A percentile compares a stretch with the other conserved stretches of the same genome.
These are phyloP conservation scores for Podarcis cretensis DNA, from an alignment of 2,113 vertebrate species.

Conservation along the genomic window DNA sequence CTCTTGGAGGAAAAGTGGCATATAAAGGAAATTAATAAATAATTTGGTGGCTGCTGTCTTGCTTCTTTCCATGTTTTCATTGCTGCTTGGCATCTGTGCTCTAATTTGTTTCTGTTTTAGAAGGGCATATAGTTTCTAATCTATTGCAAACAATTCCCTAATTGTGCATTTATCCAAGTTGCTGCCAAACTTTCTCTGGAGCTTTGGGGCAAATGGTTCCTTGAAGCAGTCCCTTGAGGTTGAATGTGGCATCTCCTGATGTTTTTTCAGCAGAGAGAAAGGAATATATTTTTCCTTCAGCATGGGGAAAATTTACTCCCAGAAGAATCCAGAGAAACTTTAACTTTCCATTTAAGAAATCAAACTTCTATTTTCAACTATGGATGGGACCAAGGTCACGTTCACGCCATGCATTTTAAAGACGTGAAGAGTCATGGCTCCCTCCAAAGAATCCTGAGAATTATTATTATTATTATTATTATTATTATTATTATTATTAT, in stretches of 20 bases:
- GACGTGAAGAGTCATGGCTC: too few relatives aligned
- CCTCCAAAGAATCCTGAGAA: too few relatives aligned
- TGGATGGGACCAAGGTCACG: not conserved
- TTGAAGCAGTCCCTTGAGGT: constrained; percentile 18
- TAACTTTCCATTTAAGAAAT: constrained; percentile 19
- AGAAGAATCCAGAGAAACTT: not conserved
- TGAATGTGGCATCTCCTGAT: constrained; percentile 6
- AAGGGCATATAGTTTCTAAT: not conserved
- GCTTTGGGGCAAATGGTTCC: constrained; percentile 21
- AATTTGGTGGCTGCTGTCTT: not conserved
- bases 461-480: too few relatives aligned
- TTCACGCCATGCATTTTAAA: too few relatives aligned
- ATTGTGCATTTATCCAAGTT: constrained; percentile 29
- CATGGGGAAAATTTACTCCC: constrained; percentile 3
- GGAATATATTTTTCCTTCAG: not conserved
- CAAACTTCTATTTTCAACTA: not conserved
- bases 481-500: too few relatives aligned
- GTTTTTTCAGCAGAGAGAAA: not conserved
- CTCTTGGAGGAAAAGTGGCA: too few relatives aligned
- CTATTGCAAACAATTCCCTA: not conserved
- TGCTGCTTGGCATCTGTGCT: not conserved
- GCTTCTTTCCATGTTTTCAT: not conserved
- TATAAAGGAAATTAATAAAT: not conserved
- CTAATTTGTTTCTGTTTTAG: not conserved
- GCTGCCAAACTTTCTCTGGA: constrained; percentile 9